A percentile compares a stretch with the other conserved stretches of the same genome.
Evolutionary conservation across 2,113 vertebrate species (phyloP).

Genomic region (Crotalus helleri): DNA sequence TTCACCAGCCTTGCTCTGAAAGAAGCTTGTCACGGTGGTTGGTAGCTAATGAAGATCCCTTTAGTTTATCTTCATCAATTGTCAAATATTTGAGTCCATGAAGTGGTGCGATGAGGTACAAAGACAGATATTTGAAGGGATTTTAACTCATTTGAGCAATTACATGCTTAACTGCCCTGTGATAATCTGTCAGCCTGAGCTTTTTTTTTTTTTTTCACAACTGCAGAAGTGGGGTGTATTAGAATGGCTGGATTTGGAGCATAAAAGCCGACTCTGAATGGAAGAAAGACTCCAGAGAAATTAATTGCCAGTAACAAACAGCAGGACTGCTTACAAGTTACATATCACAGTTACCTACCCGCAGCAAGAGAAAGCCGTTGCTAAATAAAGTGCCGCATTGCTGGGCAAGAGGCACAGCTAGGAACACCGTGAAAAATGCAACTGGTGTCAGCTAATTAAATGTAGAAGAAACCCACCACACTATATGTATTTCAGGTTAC

Average conservation of each 20-base stretch:
- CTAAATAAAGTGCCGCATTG: slow-evolving; percentile 59
- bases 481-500: neutral
- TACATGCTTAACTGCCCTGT: slow-evolving; percentile 99
- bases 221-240: slow-evolving; percentile 87
- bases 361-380: slow-evolving; percentile 74
- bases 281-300: slow-evolving; percentile 97
- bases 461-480: neutral
- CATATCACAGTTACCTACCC: slow-evolving; percentile 91
- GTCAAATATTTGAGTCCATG: slow-evolving; percentile 99
- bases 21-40: slow-evolving; percentile 85
- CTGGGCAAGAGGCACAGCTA: slow-evolving; percentile 59
- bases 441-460: slow-evolving; percentile 43
- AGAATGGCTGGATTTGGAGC: slow-evolving; percentile 98
- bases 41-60: slow-evolving; percentile 90
- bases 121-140: slow-evolving; percentile 99
- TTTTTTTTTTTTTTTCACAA: slow-evolving; percentile 62
- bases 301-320: slow-evolving; percentile 99
- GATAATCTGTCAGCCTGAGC: slow-evolving; percentile 98
- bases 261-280: slow-evolving; percentile 96
- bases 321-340: slow-evolving; percentile 97
- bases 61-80: slow-evolving; percentile 98
- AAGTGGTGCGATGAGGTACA: slow-evolving; percentile 99
- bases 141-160: slow-evolving; percentile 99
- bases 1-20: slow-evolving; percentile 77
- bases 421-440: slow-evolving; percentile 43